Percentiles rank a stretch among this genome's conserved stretches.
These are phyloP conservation scores for Anagrus nilaparvatae DNA, from an alignment of 1,140 invertebrate species.

Conservation along the genomic window DNA sequence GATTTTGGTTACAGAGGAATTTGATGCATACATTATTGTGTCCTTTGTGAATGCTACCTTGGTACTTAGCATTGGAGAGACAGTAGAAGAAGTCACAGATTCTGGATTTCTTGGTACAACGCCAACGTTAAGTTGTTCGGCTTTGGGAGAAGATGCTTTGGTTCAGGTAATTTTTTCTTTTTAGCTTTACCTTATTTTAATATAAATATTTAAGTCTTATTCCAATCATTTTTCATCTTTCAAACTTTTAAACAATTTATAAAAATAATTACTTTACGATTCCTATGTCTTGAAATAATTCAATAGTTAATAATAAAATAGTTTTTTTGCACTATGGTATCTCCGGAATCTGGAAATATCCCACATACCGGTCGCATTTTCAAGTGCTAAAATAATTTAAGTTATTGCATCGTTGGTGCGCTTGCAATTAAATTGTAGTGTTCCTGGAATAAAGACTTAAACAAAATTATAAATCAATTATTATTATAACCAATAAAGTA, in stretches of 20 bases:
- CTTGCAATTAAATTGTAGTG: slow-evolving; percentile 17
- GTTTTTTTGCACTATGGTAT: slow-evolving; percentile 32
- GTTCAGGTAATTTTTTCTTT: slow-evolving; percentile 65
- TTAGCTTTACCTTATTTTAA: not conserved
- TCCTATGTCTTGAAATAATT: not conserved
- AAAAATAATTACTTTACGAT: too few species aligned
- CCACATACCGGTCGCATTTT: slow-evolving; percentile 33
- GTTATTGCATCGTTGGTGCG: slow-evolving; percentile 35
- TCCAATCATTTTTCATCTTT: too few species aligned
- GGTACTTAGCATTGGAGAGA: slow-evolving; percentile 98
- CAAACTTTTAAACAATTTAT: too few species aligned
- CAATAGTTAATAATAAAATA: not conserved
- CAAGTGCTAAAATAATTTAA: slow-evolving; percentile 31
- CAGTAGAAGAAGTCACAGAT: slow-evolving; percentile 99
- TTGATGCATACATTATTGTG: slow-evolving; percentile 99
- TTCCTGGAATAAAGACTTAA: slow-evolving; percentile 26
- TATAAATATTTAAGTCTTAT: too few species aligned
- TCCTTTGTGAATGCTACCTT: slow-evolving; percentile 99
- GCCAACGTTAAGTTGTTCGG: slow-evolving; percentile 92
- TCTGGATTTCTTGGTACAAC: slow-evolving; percentile 98
- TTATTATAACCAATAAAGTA: not conserved
- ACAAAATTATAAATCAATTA: slow-evolving; percentile 11
- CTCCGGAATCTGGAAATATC: slow-evolving; percentile 28
- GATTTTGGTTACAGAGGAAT: slow-evolving; percentile 80
- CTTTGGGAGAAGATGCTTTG: slow-evolving; percentile 93